A percentile compares a stretch with the other conserved stretches of the same genome.
Conservation (phyloP, 1,140 invertebrate genomes). For the Temnothorax curvispinosus region DNA sequence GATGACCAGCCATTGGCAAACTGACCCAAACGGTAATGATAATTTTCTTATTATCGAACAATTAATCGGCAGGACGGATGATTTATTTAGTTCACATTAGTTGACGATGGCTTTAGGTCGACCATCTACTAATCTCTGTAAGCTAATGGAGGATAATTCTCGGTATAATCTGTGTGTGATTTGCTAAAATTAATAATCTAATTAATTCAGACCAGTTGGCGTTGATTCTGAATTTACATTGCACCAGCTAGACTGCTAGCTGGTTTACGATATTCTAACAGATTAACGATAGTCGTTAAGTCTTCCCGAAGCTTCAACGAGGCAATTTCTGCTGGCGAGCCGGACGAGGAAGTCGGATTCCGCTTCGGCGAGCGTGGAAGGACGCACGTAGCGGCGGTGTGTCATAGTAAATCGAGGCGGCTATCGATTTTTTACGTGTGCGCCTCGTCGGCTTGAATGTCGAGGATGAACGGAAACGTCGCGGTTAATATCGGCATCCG, state of each 20-base stretch:
- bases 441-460: slow-evolving; percentile 55
- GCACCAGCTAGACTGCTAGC: background rate
- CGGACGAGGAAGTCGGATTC: slow-evolving; percentile 47
- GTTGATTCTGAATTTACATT: background rate
- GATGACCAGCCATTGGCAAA: background rate
- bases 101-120: background rate
- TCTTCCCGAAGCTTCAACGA: background rate
- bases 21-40: background rate
- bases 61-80: background rate
- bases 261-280: background rate
- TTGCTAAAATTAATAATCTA: slow-evolving; percentile 23
- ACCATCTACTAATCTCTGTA: background rate
- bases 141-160: background rate
- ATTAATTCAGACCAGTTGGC: background rate
- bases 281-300: slow-evolving; percentile 1
- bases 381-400: slow-evolving; percentile 47
- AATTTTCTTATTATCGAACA: background rate
- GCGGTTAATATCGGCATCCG: slow-evolving; percentile 31
- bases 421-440: slow-evolving; percentile 59
- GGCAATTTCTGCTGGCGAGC: background rate
- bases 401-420: slow-evolving; percentile 51
- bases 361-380: slow-evolving; percentile 31
- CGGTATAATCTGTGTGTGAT: too few species aligned
- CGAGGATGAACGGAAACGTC: slow-evolving; percentile 56
- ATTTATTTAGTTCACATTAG: background rate